Base-by-base conservation (phyloP, 2,888 invertebrate genomes). In the Eucera pruinosa region DNA sequence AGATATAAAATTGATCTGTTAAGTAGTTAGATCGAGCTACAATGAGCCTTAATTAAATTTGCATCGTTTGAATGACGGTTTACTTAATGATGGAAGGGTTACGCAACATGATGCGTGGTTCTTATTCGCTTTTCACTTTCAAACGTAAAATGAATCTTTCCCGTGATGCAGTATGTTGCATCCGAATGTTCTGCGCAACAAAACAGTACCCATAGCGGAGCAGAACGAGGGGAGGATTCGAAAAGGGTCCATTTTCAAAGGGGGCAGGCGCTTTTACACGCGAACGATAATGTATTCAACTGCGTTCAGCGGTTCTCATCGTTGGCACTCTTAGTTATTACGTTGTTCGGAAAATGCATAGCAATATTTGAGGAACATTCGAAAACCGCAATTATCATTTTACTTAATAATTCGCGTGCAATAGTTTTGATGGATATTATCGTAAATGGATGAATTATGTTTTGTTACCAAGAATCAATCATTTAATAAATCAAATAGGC, bases 241-340 rank as follows among this genome's bases (percentile, higher is more conserved):
- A 61, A 65, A 73, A 83, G 76, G 81, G 78, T 78, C 81, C 64
- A 81, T 78, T 70, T 83, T 43, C 33, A 68, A n/a, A 45, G 60
- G 52, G 67, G 47, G 62, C 47, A 41, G 75, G 23, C 30, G 45
- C 61, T 39, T 62, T 57, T 65, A 54, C 60, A 52, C 57, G 50
- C 75, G 70, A 78, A 64, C 81, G 71, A 76, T 70, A 70, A 81
- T 62, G 60, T 62, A 64, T 67, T 70, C 73, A 50, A 48, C 39
- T n/a, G 48, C 11, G 58, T 27, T 15, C 81, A 83, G 81, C 48
- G 78, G 36, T 48, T 74, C 78, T 78, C 83, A 80, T 20, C n/a
- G 20, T 9, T 9, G 15, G 13, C 2, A 18, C 33, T 39, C 36
- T 15, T 0, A n/a, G n/a, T n/a, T 20, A 6, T 15, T 55, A 36